These are phyloP conservation scores for Trogon surrucura DNA, from an alignment of 2,113 vertebrate genomes.

Conservation along the genomic window DNA sequence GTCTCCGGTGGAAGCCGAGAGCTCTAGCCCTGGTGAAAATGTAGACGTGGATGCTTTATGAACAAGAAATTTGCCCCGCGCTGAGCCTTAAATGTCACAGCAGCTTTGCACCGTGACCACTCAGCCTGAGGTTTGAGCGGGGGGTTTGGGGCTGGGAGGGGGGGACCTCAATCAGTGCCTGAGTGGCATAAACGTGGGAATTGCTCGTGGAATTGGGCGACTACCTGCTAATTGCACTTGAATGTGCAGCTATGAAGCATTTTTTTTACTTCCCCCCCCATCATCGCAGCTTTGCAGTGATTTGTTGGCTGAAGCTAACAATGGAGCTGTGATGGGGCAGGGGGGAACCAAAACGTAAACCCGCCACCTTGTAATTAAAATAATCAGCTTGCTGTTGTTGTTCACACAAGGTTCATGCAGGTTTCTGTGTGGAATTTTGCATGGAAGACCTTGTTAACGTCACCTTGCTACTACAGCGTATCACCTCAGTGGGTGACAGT, in stretches of 20 bases:
- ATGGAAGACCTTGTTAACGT: neutral
- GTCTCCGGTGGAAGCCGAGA: neutral
- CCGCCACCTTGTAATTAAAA: neutral
- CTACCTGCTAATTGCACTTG: fast-evolving
- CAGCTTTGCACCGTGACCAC: neutral
- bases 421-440: neutral
- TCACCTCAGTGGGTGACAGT: neutral
- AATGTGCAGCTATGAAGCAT: fast-evolving
- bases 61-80: neutral
- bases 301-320: neutral
- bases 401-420: neutral
- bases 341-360: fast-evolving
- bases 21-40: neutral
- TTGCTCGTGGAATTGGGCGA: neutral
- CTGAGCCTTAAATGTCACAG: neutral
- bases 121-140: neutral
- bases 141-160: neutral
- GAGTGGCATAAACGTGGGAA: fast-evolving
- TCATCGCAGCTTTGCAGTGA: fast-evolving
- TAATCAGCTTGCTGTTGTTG: neutral
- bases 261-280: neutral
- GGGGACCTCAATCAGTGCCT: neutral
- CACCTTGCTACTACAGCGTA: neutral
- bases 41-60: neutral
- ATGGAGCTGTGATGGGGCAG: fast-evolving